Evolutionary conservation across 92 coral and sea anemone species (phyloP), one percentile per base, ranked within the genome.

Genomic region (Phenganax stokvisi): DNA sequence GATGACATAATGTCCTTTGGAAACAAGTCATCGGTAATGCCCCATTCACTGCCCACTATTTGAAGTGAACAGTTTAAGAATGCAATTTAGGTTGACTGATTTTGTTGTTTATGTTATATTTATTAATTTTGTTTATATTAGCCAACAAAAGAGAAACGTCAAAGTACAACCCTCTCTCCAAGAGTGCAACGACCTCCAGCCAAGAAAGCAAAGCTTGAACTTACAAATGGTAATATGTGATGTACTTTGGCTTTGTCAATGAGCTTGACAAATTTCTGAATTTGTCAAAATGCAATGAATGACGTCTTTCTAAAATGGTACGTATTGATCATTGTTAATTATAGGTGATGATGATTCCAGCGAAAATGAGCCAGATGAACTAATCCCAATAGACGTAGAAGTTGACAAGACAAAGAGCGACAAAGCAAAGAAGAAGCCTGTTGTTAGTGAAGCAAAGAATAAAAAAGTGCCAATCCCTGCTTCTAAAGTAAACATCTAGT

Each of bases 321-420:
- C 3, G 2, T 37, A 37, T 37, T 37, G 47, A 37, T 37, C 47
- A 37, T 37, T 37, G 5, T 5, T 37, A 37, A 37, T 1, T 28
- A 10, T 28, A 68, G 73, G 73, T 6, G 58, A 57, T 54, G 88
- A 80, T 71, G 88, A 80, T 27, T 84, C 81, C 10, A 84, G 80
- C 51, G 82, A 82, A 17, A 85, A 80, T 16, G 88, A 85, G 10
- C 78, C 74, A 12, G 85, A 71, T 44, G 31, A 80, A 53, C 75
- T 66, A 30, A 56, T 57, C 47, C 76, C 76, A n/a, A 54, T 56
- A 64, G 64, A 64, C 0, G 8, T 44, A 28, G 60, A 66, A n/a
- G 80, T 52, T 8, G 85, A 81, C 29, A 76, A 81, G 0, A 69
- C 57, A 71, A 54, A 76, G 51, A 66, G 15, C 13, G 85, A 59